Percentiles rank a stretch among this genome's conserved stretches.
Conservation (phyloP, 2,888 invertebrate genomes). For the Campoletis raptor region DNA sequence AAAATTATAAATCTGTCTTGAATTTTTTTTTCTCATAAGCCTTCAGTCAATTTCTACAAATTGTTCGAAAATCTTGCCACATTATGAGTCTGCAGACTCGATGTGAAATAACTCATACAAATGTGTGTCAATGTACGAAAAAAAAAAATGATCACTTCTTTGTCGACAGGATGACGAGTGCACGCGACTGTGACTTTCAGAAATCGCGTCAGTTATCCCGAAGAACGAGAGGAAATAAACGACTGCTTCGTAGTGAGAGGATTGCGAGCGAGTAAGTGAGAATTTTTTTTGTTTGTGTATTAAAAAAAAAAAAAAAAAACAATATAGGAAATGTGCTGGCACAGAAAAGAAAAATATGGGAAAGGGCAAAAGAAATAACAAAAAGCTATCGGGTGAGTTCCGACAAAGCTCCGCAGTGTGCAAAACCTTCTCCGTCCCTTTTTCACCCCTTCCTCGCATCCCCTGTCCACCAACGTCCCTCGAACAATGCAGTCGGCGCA, state of each 20-base stretch:
- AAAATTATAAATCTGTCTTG: neutral
- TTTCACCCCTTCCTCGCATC: slow-evolving; percentile 63
- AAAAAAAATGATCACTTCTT: neutral
- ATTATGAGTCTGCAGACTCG: neutral
- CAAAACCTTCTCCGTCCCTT: slow-evolving; percentile 51
- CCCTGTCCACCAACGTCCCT: slow-evolving; percentile 68
- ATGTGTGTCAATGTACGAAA: neutral
- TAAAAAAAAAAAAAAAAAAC: slow-evolving; percentile 28
- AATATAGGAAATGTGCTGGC: slow-evolving; percentile 49
- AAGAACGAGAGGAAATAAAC: slow-evolving; percentile 67
- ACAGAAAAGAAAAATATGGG: slow-evolving; percentile 64
- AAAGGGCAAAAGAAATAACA: slow-evolving; percentile 78
- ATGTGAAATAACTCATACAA: neutral
- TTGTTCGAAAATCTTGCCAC: neutral
- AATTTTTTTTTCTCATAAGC: neutral
- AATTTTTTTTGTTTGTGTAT: slow-evolving; percentile 57
- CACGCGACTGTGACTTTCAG: slow-evolving; percentile 49
- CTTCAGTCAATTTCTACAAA: neutral
- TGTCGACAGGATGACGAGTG: slow-evolving; percentile 60
- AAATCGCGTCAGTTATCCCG: slow-evolving; percentile 63
- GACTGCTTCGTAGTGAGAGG: slow-evolving; percentile 66
- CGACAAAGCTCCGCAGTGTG: slow-evolving; percentile 74
- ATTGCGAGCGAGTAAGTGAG: slow-evolving; percentile 67
- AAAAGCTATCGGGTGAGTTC: slow-evolving; percentile 74
- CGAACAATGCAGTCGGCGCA: slow-evolving; percentile 82